Evolutionary conservation across 2,888 invertebrate genomes (phyloP).

Genomic region (Neoascia interrupta): DNA sequence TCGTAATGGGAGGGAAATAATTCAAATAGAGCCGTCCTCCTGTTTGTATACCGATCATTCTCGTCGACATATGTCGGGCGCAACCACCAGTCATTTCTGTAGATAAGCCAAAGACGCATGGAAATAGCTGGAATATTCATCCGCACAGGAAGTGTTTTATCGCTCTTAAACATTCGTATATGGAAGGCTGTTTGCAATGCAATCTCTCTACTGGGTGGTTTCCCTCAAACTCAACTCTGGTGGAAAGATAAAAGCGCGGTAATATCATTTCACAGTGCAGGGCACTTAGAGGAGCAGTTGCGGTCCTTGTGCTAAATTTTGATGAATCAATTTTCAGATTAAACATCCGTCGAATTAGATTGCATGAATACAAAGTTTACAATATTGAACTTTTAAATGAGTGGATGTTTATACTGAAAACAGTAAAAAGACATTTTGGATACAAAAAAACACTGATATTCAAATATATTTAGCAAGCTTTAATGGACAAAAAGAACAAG

Average conservation of each 20-base stretch:
- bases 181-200: slow-evolving; percentile 31
- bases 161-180: slow-evolving; percentile 2
- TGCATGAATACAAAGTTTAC: slow-evolving; percentile 4
- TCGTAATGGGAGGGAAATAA: neutral
- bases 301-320: slow-evolving; percentile 11
- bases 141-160: slow-evolving; percentile 57
- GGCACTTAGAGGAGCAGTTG: no score
- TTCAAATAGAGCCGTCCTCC: neutral
- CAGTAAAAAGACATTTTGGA: neutral
- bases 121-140: slow-evolving; percentile 25
- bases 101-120: neutral
- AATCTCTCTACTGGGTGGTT: neutral
- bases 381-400: no score
- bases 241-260: slow-evolving; percentile 16
- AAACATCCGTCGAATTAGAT: slow-evolving; percentile 30
- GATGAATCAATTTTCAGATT: slow-evolving; percentile 31
- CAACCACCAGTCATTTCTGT: neutral
- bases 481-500: neutral
- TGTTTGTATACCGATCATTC: neutral
- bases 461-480: neutral
- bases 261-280: slow-evolving; percentile 8
- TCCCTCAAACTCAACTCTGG: neutral
- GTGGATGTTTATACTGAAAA: no score
- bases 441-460: neutral
- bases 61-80: neutral